Conservation (phyloP, 2,797 vertebrate species). For the Scolopax rusticola region DNA sequence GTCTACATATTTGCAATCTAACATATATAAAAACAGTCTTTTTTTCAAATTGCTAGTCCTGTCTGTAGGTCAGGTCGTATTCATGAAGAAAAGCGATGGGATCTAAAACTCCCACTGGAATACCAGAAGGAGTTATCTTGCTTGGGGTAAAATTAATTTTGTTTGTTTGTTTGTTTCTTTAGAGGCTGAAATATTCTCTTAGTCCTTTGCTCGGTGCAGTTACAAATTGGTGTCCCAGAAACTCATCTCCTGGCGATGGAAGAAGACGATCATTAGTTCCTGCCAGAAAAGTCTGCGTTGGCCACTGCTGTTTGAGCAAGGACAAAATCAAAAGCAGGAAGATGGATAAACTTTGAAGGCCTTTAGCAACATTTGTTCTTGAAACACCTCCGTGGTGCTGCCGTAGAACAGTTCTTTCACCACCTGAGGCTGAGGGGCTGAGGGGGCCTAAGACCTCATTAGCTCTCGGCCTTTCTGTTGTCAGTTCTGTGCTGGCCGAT, state of each 20-base stretch:
- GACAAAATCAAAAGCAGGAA: background rate
- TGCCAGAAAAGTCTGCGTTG: background rate
- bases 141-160: background rate
- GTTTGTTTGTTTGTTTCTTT: background rate
- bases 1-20: background rate
- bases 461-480: background rate
- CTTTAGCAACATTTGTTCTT: background rate
- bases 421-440: background rate
- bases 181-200: background rate
- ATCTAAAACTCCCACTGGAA: background rate
- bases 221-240: background rate
- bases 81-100: background rate
- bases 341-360: no score
- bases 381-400: background rate
- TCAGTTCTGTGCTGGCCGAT: background rate
- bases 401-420: background rate
- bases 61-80: background rate
- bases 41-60: background rate
- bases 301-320: background rate
- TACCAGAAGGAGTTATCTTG: background rate
- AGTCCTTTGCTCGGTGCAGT: background rate
- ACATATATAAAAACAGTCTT: background rate
- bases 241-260: background rate
- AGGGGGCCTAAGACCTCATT: background rate
- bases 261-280: background rate